phyloP scores from a whole-genome alignment of 2,797 vertebrate genomes.

The Cyclopterus lumpus region DNA sequence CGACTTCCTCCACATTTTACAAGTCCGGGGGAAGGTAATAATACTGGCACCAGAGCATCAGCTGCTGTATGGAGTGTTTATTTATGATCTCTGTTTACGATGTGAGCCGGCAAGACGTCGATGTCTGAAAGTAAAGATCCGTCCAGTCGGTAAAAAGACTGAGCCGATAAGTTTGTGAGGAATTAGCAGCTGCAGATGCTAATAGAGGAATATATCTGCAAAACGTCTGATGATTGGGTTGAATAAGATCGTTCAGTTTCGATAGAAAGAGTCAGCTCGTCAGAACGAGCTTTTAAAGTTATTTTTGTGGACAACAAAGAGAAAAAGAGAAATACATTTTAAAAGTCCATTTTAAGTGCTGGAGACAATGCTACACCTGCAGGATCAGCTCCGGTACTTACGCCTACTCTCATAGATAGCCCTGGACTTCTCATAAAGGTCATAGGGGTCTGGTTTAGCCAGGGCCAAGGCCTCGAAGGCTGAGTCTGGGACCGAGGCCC shows the following conservation, averaged over 20 bases:
- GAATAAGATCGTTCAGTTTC: not conserved
- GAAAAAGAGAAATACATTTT: constrained; percentile 17
- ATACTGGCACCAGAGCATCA: not conserved
- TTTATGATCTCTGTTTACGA: constrained; percentile 21
- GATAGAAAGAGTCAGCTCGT: constrained; percentile 1
- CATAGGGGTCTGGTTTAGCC: constrained; percentile 94
- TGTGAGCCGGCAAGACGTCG: constrained; percentile 19
- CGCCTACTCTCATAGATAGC: constrained; percentile 99
- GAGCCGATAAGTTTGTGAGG: not conserved
- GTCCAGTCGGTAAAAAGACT: constrained; percentile 8
- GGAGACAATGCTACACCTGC: constrained; percentile 37
- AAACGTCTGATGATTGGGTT: constrained; percentile 1
- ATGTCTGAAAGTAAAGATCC: constrained; percentile 23
- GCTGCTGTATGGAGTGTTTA: constrained; percentile 27
- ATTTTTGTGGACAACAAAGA: constrained; percentile 2
- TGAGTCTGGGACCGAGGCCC: constrained; percentile 93
- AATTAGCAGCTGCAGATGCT: constrained; percentile 21
- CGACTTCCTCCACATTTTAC: constrained; percentile 2
- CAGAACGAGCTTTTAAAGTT: not conserved
- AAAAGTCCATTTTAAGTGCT: not conserved
- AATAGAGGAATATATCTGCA: not conserved
- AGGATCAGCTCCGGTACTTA: constrained; percentile 86
- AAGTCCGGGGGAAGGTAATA: not conserved
- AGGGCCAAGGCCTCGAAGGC: constrained; percentile 91
- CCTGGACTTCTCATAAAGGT: constrained; percentile 98